These are phyloP conservation scores for Merops nubicus DNA, from an alignment of 2,113 vertebrate genomes.

Conservation along the genomic window DNA sequence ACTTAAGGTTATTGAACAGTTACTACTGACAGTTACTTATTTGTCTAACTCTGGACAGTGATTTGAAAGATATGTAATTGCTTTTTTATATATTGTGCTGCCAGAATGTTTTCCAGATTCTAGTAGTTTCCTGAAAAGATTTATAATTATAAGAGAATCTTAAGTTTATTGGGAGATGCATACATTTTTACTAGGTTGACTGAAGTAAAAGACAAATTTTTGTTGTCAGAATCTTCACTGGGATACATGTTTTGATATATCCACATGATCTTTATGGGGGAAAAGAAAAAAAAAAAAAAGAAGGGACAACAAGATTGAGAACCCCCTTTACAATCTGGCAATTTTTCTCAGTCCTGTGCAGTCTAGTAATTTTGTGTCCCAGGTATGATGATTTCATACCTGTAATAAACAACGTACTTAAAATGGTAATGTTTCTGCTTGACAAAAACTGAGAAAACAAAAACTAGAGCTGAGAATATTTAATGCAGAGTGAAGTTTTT, in stretches of 20 bases:
- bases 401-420: neutral
- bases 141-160: neutral
- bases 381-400: neutral
- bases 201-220: neutral
- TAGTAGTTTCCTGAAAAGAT: neutral
- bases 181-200: neutral
- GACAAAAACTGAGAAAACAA: neutral
- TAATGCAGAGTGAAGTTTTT: neutral
- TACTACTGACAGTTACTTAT: neutral
- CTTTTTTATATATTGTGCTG: constrained; percentile 33
- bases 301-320: neutral
- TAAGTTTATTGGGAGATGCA: neutral
- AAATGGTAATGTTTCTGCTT: neutral
- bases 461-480: neutral
- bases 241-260: neutral
- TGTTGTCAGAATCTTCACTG: neutral
- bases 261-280: neutral
- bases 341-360: neutral
- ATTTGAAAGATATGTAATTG: constrained; percentile 34
- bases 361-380: neutral
- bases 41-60: neutral
- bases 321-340: neutral
- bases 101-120: neutral
- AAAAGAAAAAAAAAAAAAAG: neutral
- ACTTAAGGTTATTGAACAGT: constrained; percentile 6